phyloP scores from a whole-genome alignment of 2,113 vertebrate species.

The Athene cunicularia region DNA sequence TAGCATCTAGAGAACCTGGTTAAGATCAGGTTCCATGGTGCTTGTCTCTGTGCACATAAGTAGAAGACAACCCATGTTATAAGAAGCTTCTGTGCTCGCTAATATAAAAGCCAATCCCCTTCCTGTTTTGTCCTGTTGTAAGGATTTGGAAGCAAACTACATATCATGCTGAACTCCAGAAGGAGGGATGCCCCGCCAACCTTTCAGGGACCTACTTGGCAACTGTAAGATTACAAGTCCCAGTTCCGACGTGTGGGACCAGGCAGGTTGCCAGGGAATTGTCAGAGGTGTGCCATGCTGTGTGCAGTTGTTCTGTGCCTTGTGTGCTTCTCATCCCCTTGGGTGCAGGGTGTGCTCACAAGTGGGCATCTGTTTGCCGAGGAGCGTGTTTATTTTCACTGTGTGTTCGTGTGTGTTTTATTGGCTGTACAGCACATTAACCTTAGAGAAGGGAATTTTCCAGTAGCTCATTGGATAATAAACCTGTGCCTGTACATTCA shows the following conservation, averaged over 20 bases:
- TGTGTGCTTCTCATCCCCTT: not conserved
- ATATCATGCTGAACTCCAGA: not conserved
- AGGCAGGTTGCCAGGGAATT: not conserved
- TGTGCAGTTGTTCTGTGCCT: not conserved
- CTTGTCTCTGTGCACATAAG: not conserved
- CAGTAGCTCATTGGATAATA: not conserved
- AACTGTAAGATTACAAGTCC: not conserved
- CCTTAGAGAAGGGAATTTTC: not conserved
- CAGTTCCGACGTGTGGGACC: not conserved
- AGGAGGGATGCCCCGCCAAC: not conserved
- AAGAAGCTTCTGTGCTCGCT: not conserved
- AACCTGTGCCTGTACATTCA: not conserved
- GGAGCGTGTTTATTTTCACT: not conserved
- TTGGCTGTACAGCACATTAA: not conserved
- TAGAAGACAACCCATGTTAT: not conserved
- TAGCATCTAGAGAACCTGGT: not conserved
- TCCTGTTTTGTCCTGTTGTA: not conserved
- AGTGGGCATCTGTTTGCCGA: not conserved
- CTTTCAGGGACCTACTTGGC: not conserved
- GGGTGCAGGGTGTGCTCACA: not conserved
- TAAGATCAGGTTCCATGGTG: not conserved
- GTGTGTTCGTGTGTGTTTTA: not conserved
- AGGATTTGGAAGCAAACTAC: not conserved
- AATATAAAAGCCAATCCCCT: not conserved
- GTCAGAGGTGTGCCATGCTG: not conserved